phyloP scores from a whole-genome alignment of 2,113 vertebrate species.

The Macrotis lagotis region DNA sequence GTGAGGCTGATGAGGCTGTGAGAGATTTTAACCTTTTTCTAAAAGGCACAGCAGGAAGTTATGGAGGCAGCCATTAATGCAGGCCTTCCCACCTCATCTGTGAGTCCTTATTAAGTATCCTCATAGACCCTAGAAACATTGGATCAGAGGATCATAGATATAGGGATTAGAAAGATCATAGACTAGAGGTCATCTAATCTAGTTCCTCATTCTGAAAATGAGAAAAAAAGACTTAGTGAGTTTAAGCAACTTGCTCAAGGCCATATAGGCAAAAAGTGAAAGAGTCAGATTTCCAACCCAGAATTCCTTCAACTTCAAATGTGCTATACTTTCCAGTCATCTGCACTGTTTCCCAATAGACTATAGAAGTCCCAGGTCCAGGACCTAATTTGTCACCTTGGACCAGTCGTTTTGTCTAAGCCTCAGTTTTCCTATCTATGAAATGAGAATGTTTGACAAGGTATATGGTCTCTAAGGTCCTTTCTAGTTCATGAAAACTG shows the following conservation, averaged over 20 bases:
- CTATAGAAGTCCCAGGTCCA: background rate
- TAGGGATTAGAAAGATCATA: background rate
- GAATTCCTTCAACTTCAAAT: background rate
- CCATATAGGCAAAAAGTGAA: background rate
- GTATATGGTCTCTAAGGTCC: background rate
- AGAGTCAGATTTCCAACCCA: background rate
- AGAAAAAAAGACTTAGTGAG: background rate
- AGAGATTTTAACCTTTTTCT: background rate
- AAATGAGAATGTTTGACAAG: background rate
- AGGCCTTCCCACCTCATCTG: background rate
- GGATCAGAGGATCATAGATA: background rate
- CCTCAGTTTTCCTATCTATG: background rate
- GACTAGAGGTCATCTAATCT: background rate
- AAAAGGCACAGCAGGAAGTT: background rate
- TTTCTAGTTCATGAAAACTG: background rate
- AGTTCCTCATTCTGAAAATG: background rate
- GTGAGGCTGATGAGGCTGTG: background rate
- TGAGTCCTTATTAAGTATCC: background rate
- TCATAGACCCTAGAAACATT: background rate
- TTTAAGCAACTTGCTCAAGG: background rate
- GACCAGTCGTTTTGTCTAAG: background rate
- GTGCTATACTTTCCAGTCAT: background rate
- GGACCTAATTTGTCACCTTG: background rate
- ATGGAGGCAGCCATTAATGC: background rate
- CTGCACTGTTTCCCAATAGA: background rate